phyloP scores from a whole-genome alignment of 1,140 invertebrate species.

The Lordiphosa mommai region DNA sequence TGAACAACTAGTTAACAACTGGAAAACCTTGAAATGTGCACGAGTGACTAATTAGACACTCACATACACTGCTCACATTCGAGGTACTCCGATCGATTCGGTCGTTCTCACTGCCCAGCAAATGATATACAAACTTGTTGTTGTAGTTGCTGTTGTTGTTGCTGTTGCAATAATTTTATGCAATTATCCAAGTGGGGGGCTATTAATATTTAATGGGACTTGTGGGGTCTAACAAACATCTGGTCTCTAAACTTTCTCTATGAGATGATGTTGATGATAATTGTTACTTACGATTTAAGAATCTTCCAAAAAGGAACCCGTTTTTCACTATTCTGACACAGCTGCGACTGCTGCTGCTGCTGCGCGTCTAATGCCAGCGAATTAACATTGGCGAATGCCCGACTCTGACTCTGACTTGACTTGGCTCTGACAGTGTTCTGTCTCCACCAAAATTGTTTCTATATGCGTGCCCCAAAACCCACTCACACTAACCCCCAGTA shows the following conservation, averaged over 20 bases:
- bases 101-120: conserved; percentile 8
- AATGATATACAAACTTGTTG: too few relatives aligned
- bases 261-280: background rate
- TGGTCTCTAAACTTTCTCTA: conserved; percentile 23
- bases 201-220: conserved; percentile 46
- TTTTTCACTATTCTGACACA: background rate
- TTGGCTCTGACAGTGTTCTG: conserved; percentile 37
- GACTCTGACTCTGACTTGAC: conserved; percentile 47
- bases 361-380: conserved; percentile 67
- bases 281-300: conserved; percentile 1
- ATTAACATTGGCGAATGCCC: conserved; percentile 71
- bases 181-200: conserved; percentile 36
- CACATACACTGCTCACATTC: background rate
- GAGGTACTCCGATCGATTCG: conserved; percentile 16
- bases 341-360: background rate
- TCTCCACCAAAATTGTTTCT: conserved; percentile 47
- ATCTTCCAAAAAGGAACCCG: conserved; percentile 6
- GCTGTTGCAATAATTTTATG: conserved; percentile 35
- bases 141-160: conserved; percentile 11
- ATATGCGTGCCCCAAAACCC: conserved; percentile 20
- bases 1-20: conserved; percentile 27
- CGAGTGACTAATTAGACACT: conserved; percentile 64
- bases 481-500: background rate
- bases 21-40: conserved; percentile 59
- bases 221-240: conserved; percentile 19